Evolutionary conservation across 2,113 vertebrate genomes (phyloP), one percentile per base, ranked within the genome.

Genomic region (Pachyramphus minor): DNA sequence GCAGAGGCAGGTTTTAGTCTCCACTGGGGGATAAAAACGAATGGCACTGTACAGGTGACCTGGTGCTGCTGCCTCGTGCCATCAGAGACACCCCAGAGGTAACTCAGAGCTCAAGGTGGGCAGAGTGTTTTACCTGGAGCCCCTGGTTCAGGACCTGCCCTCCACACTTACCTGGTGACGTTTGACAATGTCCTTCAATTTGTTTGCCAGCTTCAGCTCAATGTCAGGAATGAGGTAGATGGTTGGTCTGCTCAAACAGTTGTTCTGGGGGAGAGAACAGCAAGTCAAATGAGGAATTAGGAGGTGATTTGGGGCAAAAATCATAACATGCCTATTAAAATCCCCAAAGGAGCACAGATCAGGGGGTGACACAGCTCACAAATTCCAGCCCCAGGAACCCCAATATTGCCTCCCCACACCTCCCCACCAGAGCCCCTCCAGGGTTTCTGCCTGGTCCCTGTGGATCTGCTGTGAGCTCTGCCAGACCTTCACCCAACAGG

Each of bases 181-280:
- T 91, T 99, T 99, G 90, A 99, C 98, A 93, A 99, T 99, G 94
- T 99, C 99, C 97, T 99, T 99, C 78, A 99, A 97, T 80, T 99
- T 99, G 96, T 98, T 98, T 63, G 98, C 98, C 97, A 99, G 95
- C 97, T 99, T 99, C 97, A 99, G 95, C 62, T 99, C 99, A 27
- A 99, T 98, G 62, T 99, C 99, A 62, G 99, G 96, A 27, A 98
- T 97, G 97, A 99, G 98, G 98, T 98, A 99, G 97, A 99, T 99
- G 35, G 97, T 98, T 20, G 99, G 99, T 93, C 99, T 98, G 84
- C 98, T 99, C 97, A 99, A 97, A 97, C 99, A 99, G 95, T 99
- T 99, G 93, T 99, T 99, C 99, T 99, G 82, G 55, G 95, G 52
- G 82, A 93, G 50, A 68, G 91, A 72, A 87, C 7, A 10, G 86